Percentiles rank a stretch among this genome's conserved stretches.
Conservation (phyloP, 2,797 vertebrate genomes). For the Uromys caudimaculatus region DNA sequence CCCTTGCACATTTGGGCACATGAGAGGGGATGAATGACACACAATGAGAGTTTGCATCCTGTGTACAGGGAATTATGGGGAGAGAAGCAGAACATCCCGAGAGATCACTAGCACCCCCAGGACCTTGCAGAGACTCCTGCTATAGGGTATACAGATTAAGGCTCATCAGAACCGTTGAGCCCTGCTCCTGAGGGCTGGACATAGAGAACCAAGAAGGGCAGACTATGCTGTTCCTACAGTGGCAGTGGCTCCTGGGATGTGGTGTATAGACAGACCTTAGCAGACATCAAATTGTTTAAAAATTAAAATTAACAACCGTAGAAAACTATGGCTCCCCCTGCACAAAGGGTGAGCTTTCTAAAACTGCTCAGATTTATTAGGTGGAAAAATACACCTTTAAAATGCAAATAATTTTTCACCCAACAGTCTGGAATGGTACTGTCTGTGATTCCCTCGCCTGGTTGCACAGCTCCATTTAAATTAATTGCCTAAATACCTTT, state of each 20-base stretch:
- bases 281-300: constrained; percentile 65
- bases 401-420: constrained; percentile 72
- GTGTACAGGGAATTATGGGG: not conserved
- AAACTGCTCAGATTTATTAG: constrained; percentile 67
- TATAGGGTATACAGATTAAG: not conserved
- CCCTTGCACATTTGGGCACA: not conserved
- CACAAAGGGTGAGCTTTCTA: constrained; percentile 58
- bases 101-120: not conserved
- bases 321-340: constrained; percentile 46
- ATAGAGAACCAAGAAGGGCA: not conserved
- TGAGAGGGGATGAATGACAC: not conserved
- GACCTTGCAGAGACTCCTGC: not conserved
- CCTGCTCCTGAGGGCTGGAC: too few relatives aligned
- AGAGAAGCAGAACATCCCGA: not conserved
- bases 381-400: constrained; percentile 71
- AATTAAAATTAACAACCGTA: constrained; percentile 76
- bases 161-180: not conserved
- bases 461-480: constrained; percentile 76
- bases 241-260: not conserved
- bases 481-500: constrained; percentile 80
- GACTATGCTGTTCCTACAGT: not conserved
- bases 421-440: constrained; percentile 71
- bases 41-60: not conserved
- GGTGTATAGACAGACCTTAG: not conserved
- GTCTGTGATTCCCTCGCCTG: constrained; percentile 65